Evolutionary conservation across 2,888 invertebrate genomes (phyloP).

Genomic region (Spilarctia lutea): DNA sequence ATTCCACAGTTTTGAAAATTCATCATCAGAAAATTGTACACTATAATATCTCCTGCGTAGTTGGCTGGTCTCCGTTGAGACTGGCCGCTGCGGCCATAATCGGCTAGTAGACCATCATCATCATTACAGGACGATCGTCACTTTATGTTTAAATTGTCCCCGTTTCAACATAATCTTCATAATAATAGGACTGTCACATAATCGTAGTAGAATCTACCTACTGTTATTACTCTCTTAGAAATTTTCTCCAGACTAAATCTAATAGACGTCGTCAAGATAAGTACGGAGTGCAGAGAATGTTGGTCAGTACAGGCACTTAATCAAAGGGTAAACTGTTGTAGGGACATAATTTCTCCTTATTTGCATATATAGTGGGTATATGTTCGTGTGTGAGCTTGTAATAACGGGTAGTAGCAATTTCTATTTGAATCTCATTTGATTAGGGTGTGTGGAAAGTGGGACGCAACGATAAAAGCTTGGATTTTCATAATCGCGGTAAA

Average conservation of each 20-base stretch:
- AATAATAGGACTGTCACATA: not conserved
- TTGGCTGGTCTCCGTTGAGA: too few species aligned
- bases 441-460: constrained; percentile 18
- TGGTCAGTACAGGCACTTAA: constrained; percentile 53
- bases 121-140: not conserved
- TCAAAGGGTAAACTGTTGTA: constrained; percentile 59
- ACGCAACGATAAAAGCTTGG: not conserved
- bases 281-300: constrained; percentile 6
- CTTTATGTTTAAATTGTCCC: not conserved
- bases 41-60: too few species aligned
- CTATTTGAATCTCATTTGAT: constrained; percentile 15
- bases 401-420: constrained; percentile 28
- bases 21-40: too few species aligned
- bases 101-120: too few species aligned
- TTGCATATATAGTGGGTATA: constrained; percentile 66
- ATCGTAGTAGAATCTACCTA: not conserved
- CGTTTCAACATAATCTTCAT: not conserved
- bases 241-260: constrained; percentile 18
- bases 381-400: constrained; percentile 46
- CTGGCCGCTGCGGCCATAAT: too few species aligned
- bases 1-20: too few species aligned
- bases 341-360: constrained; percentile 69
- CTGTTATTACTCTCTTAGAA: not conserved
- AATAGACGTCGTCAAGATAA: constrained; percentile 16
- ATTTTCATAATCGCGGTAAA: constrained; percentile 3